Percentiles rank a stretch among this genome's conserved stretches.
Conservation (phyloP, 2,888 invertebrate genomes). For the Cordilura impudica region DNA sequence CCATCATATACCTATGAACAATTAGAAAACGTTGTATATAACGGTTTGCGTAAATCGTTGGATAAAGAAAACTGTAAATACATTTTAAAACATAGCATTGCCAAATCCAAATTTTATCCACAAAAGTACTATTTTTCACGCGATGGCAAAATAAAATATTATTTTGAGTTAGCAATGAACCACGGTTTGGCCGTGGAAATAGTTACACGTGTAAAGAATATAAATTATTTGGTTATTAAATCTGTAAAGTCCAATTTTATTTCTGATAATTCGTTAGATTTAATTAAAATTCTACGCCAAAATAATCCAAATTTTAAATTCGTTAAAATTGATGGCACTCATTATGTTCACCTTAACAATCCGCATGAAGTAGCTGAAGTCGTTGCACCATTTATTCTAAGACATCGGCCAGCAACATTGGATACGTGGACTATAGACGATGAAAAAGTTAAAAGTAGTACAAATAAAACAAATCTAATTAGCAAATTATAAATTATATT, state of each 20-base stretch:
- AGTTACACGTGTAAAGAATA: constrained; percentile 79
- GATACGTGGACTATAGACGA: constrained; percentile 29
- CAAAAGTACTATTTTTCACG: constrained; percentile 79
- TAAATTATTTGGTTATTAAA: constrained; percentile 82
- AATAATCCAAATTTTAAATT: constrained; percentile 80
- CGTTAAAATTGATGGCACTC: constrained; percentile 82
- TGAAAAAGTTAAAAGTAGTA: constrained; percentile 13
- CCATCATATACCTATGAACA: constrained; percentile 81
- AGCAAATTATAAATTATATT: no score
- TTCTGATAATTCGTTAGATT: no score
- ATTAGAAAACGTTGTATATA: constrained; percentile 79
- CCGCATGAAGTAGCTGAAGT: constrained; percentile 80
- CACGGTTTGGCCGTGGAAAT: constrained; percentile 70
- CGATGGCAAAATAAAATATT: constrained; percentile 60
- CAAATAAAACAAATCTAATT: no score
- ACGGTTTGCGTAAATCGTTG: constrained; percentile 80
- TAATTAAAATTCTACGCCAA: no score
- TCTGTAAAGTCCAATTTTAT: constrained; percentile 79
- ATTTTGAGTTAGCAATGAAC: constrained; percentile 44
- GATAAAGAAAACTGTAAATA: constrained; percentile 79
- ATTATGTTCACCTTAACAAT: constrained; percentile 85
- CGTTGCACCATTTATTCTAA: constrained; percentile 80
- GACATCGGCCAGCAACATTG: constrained; percentile 61
- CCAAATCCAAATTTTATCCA: constrained; percentile 78
- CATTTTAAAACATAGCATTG: constrained; percentile 79